Percentiles rank a stretch among this genome's conserved stretches.
Evolutionary conservation across 2,113 vertebrate genomes (phyloP).

Genomic region (Peucedramus taeniatus): DNA sequence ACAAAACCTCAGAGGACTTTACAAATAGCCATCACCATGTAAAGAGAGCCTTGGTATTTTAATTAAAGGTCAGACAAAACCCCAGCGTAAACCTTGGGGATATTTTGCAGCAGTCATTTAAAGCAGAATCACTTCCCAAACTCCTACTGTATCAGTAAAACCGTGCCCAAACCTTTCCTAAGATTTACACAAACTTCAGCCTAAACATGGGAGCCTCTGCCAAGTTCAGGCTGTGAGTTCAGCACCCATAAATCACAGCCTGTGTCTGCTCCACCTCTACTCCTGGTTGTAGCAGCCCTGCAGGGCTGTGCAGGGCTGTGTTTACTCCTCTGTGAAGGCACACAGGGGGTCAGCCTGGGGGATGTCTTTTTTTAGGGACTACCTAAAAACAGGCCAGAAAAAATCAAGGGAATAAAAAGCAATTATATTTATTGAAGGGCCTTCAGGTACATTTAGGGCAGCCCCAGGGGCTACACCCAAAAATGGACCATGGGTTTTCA

Average conservation of each 20-base stretch:
- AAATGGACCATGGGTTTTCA: fast-evolving
- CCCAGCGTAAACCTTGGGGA: not conserved
- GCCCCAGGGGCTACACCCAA: not conserved
- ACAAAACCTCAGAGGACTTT: not conserved
- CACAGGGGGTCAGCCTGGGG: fast-evolving
- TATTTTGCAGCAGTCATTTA: conserved; percentile 27
- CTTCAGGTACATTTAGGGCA: not conserved
- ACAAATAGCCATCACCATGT: not conserved
- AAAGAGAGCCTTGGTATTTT: conserved; percentile 45
- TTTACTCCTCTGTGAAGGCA: not conserved
- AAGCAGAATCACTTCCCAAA: not conserved
- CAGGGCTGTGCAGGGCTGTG: not conserved
- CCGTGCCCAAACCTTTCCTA: not conserved
- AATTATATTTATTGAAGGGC: not conserved
- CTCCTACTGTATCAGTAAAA: not conserved
- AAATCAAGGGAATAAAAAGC: not conserved
- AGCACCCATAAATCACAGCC: not conserved
- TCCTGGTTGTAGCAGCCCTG: fast-evolving
- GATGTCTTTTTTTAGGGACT: not conserved
- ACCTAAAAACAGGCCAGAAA: not conserved
- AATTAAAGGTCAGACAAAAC: conserved; percentile 62
- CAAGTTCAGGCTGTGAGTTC: not conserved
- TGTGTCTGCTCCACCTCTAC: fast-evolving
- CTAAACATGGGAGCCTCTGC: not conserved
- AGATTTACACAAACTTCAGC: not conserved